Evolutionary conservation across 2,113 vertebrate genomes (phyloP), one percentile per base, ranked within the genome.

Genomic region (Zosterops hypoxanthus): DNA sequence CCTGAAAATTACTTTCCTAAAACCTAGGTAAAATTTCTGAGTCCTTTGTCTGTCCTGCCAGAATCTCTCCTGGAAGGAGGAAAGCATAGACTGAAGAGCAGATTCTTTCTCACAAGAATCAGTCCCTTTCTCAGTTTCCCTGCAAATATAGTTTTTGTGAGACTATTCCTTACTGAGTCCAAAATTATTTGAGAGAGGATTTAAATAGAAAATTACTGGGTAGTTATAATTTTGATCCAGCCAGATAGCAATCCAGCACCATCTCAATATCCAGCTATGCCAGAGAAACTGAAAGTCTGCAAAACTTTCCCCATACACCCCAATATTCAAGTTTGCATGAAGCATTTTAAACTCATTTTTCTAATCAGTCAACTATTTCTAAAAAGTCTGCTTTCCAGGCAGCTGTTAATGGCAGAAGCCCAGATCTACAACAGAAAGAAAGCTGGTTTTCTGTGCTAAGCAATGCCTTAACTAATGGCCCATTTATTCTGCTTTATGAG

Each of bases 401-500:
- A 39, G 36, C n/a, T 61, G 14, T 33, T 66, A 77, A 36, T 31
- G 19, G 59, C 50, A 90, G 64, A 72, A 5, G 1, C 36, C 47
- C 50, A 52, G 41, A 69, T 50, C 25, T 14, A 3, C 22, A 63
- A 52, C 50, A 73, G 66, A 88, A 89, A 91, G 47, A 71, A 88
- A 82, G 11, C 42, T 76, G 39, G 13, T 49, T 85, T 90, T 86
- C 88, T 90, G 39, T 4, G 1, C 44, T 71, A 87, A 79, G 73
- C 36, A 85, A 36, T 57, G 59, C 46, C 46, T 83, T 90, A 72
- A 72, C 47, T 56, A 88, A 76, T 0, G 2, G 63, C 14, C 19
- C 23, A 34, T 80, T 95, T 91, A 86, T 73, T 77, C 76, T 55
- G 44, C 25, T 94, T 96, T 80, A 94, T 65, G 42, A 96, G 71